Evolutionary conservation across 64 coral and sea anemone species (phyloP), one percentile per base, ranked within the genome.

Genomic region (Platygyra sinensis): DNA sequence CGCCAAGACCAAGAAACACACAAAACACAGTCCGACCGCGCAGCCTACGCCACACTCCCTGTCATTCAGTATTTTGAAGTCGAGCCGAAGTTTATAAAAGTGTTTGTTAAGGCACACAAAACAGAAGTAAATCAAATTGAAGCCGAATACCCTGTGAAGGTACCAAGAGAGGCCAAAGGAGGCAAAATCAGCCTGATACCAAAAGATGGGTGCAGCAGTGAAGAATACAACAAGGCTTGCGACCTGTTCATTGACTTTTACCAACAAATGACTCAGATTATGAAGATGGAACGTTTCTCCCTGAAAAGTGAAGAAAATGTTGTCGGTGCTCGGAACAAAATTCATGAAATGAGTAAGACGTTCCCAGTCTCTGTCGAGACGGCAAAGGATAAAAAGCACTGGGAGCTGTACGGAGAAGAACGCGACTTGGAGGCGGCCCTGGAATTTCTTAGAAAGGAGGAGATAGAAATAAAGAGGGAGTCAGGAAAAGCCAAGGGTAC

Each of bases 381-480:
- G 4, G 10, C 57, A 5, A 51, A 32, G 17, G 83, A 92, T 20
- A 62, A 64, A 51, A 80, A 80, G 52, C 75, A 67, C 15, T 92
- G 83, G 82, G 90, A 87, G 28, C 14, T 92, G 18, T 86, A 78
- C 13, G 90, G 90, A 16, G 62, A 71, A 25, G 24, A 12, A 8
- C 0, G 19, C 17, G 8, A 77, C 16, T 46, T 92, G 3, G 42
- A 60, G 46, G 67, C 87, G 32, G 76, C 32, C 0, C 10, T 92
- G 29, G 46, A 51, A 27, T 77, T 29, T 17, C 61, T 92, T 1
- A 29, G 77, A n/a, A 76, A 73, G 8, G 19, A 74, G 52, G 72
- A 49, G 29, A 50, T 89, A 11, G 62, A 76, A 67, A 77, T 78
- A 50, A 38, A 67, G 54, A 63, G 22, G 30, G 69, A 77, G 17